Conservation (phyloP, 1,140 invertebrate genomes). For the Popillia japonica region DNA sequence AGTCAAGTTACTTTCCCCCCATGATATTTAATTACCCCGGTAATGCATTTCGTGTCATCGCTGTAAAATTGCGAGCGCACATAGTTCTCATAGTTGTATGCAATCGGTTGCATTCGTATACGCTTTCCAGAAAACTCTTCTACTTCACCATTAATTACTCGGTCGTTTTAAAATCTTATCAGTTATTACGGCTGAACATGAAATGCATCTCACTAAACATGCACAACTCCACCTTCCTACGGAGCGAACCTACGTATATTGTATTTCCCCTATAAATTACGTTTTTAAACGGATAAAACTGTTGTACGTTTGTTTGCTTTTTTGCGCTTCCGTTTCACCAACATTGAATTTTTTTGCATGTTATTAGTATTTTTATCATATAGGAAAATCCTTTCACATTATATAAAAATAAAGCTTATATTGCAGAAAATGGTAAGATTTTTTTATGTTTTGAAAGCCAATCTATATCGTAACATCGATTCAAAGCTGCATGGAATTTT, state of each 20-base stretch:
- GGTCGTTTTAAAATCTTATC: slow-evolving; percentile 21
- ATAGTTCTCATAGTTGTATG: slow-evolving; percentile 6
- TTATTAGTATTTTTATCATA: no score
- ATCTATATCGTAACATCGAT: no score
- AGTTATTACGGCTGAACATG: slow-evolving; percentile 27
- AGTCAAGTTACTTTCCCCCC: background rate
- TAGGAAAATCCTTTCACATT: no score
- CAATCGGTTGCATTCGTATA: background rate
- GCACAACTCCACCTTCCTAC: background rate
- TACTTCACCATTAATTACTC: slow-evolving; percentile 21
- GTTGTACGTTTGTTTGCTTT: no score
- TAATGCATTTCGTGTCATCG: slow-evolving; percentile 21
- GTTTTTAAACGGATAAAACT: background rate
- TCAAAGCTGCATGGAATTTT: no score
- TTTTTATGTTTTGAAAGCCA: no score
- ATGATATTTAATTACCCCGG: slow-evolving; percentile 21
- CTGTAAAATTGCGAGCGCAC: slow-evolving; percentile 1
- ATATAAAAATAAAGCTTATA: no score
- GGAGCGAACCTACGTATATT: background rate
- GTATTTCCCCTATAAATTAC: background rate
- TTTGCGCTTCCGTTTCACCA: no score
- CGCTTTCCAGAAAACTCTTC: background rate
- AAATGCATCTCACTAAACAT: slow-evolving; percentile 7
- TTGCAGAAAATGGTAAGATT: no score
- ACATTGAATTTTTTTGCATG: no score